Evolutionary conservation across 2,888 invertebrate genomes (phyloP).

Genomic region (Melangyna quadrimaculata): DNA sequence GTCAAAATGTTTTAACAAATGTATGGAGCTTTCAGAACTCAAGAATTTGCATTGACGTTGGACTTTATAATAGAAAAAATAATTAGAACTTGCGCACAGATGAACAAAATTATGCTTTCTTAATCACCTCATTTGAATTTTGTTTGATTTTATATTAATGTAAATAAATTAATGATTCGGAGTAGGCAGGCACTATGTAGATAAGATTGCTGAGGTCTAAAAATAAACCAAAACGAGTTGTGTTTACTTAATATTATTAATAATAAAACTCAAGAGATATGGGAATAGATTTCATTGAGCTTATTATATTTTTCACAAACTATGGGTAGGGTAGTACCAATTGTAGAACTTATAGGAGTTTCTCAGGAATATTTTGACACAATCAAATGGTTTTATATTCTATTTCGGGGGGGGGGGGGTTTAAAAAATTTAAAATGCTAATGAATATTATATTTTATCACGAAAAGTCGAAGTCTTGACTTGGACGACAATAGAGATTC

Average conservation of each 20-base stretch:
- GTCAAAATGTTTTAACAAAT: neutral
- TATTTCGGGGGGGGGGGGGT: too few relatives aligned
- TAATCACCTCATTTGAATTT: neutral
- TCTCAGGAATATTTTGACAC: too few relatives aligned
- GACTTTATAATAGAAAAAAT: neutral
- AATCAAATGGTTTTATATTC: too few relatives aligned
- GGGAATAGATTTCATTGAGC: neutral
- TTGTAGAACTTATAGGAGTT: too few relatives aligned
- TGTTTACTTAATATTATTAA: neutral
- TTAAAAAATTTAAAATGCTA: too few relatives aligned
- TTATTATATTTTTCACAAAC: neutral
- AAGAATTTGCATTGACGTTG: neutral
- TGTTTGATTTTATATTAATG: too few relatives aligned
- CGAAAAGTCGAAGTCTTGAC: too few relatives aligned
- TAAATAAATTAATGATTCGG: neutral
- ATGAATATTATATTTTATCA: too few relatives aligned
- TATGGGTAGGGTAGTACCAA: too few relatives aligned
- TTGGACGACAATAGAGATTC: too few relatives aligned
- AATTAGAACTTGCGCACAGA: neutral
- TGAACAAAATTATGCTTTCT: neutral
- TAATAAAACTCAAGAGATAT: neutral
- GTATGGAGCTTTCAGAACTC: neutral
- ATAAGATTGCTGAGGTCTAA: neutral
- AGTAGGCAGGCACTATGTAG: neutral
- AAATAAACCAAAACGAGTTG: neutral